phyloP scores from a whole-genome alignment of 1,140 invertebrate species.

The Leptoteleia sp. region DNA sequence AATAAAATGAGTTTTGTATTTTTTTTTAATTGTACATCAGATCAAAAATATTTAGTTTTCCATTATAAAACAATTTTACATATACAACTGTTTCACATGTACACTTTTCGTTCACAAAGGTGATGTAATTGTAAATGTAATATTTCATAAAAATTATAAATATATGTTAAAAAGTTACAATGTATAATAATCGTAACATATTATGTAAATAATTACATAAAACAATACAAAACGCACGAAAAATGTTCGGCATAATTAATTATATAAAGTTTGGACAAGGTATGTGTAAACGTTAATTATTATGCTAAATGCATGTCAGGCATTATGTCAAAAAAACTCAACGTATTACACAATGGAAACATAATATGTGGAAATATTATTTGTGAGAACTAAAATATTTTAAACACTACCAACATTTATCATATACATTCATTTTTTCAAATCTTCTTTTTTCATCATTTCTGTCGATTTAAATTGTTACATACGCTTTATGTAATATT shows the following conservation, averaged over 20 bases:
- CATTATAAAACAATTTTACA: too few relatives aligned
- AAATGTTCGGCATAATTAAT: conserved; percentile 22
- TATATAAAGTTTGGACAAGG: conserved; percentile 17
- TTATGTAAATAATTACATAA: conserved; percentile 16
- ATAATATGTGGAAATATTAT: conserved; percentile 32
- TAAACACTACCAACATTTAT: conserved; percentile 11
- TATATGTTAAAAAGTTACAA: too few relatives aligned
- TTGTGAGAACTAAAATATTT: conserved; percentile 25
- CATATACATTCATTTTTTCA: conserved; percentile 2
- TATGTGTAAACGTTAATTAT: conserved; percentile 29
- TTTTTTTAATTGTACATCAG: too few relatives aligned
- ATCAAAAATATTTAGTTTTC: too few relatives aligned
- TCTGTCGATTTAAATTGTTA: too few relatives aligned
- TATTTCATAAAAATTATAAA: too few relatives aligned
- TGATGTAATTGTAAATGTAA: too few relatives aligned
- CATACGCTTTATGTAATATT: too few relatives aligned
- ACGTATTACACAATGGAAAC: conserved; percentile 36
- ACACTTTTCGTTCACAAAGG: too few relatives aligned
- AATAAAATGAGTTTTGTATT: conserved; percentile 1
- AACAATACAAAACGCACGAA: too few relatives aligned
- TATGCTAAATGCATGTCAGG: not conserved
- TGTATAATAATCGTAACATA: not conserved
- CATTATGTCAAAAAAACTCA: conserved; percentile 14
- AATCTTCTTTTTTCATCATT: not conserved
- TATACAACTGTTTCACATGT: too few relatives aligned